Evolutionary conservation across 1,140 invertebrate species (phyloP), one percentile per base, ranked within the genome.

Genomic region (Drosophila albomicans): DNA sequence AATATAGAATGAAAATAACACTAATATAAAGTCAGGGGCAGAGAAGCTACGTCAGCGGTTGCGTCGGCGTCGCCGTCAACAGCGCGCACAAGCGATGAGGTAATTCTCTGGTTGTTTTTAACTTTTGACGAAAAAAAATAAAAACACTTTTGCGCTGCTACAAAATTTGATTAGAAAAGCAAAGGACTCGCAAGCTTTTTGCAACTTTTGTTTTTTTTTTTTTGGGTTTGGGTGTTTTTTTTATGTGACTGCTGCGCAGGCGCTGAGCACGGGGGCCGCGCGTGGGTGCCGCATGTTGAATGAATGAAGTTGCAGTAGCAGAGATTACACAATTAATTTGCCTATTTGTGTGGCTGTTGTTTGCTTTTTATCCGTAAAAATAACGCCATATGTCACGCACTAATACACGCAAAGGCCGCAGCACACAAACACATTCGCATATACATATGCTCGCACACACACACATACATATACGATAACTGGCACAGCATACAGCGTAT

Each of bases 371-470:
- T 64, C 45, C 65, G 45, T 89, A 49, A 78, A 84, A 81, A 88
- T 75, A 88, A 76, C 81, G 67, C 84, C 85, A 88, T 88, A 88
- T 88, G 84, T 89, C 80, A 84, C 85, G 51, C 85, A 88, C 81
- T 79, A 51, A 78, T 64, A 78, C 74, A 71, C 80, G 66, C 65
- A 86, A 32, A 61, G 32, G 35, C 20, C 63, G 30, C 16, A 45
- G 11, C 46, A 59, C 58, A 65, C 30, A 62, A 5, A 74, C 59
- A 65, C 59, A 35, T 54, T 56, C 49, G 49, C 45, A 51, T 43
- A 56, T 38, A 51, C 32, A 56, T 38, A 52, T 20, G 43, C 73
- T 67, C 62, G 65, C 59, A 41, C 66, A 63, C 16, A 49, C 6
- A 25, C 45, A 35, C 63, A 63, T 32, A 62, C 46, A 46, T 25